These are phyloP conservation scores for Nesidiocoris tenuis DNA, from an alignment of 2,888 invertebrate species.

Conservation along the genomic window DNA sequence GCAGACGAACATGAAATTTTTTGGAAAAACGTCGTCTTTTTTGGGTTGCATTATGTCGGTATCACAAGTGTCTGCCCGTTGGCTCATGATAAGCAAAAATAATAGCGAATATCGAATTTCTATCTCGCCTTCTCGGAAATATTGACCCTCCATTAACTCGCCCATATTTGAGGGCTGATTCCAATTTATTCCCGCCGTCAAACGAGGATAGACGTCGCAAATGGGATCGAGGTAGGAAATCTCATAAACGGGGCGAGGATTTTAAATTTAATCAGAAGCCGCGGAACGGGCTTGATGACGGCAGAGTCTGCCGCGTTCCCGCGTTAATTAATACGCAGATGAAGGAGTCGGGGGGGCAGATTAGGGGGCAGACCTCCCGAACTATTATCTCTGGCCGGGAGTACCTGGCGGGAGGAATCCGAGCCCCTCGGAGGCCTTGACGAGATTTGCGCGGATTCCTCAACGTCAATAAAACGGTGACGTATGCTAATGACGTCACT, in stretches of 20 bases:
- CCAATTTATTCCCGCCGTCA: neutral
- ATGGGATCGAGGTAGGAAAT: neutral
- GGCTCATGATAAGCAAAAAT: too few relatives aligned
- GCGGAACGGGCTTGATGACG: neutral
- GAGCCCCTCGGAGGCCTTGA: neutral
- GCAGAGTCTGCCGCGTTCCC: neutral
- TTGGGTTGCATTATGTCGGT: too few relatives aligned
- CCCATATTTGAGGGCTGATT: too few relatives aligned
- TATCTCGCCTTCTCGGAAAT: too few relatives aligned
- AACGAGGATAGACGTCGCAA: neutral
- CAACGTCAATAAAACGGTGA: constrained; percentile 42
- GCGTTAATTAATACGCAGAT: constrained; percentile 34
- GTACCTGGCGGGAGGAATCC: neutral
- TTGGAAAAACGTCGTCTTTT: too few relatives aligned
- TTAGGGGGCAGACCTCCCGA: constrained; percentile 19
- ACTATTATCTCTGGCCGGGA: neutral
- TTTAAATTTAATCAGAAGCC: constrained; percentile 33
- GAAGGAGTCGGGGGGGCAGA: neutral
- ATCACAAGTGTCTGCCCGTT: too few relatives aligned
- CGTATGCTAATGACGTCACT: constrained; percentile 42
- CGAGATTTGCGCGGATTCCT: constrained; percentile 22
- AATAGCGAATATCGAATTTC: too few relatives aligned
- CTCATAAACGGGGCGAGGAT: constrained; percentile 4
- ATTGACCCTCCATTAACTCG: too few relatives aligned
- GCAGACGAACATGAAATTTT: too few relatives aligned